Conservation (phyloP, 2,797 vertebrate genomes). For the Champsocephalus esox region DNA sequence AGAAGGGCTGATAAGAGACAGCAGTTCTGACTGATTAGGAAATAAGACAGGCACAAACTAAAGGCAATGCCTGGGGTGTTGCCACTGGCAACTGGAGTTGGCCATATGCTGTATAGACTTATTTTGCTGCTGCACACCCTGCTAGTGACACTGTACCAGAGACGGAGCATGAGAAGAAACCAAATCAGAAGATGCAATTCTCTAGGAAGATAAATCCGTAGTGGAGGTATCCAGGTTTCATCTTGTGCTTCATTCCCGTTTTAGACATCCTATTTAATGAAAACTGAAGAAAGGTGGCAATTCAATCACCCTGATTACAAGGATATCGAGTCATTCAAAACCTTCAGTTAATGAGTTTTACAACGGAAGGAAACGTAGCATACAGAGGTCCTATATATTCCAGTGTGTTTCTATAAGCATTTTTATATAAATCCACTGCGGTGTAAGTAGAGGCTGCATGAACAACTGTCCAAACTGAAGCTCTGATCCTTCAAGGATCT, state of each 20-base stretch:
- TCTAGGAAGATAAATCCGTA: slow-evolving; percentile 14
- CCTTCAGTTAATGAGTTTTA: slow-evolving; percentile 51
- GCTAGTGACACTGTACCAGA: slow-evolving; percentile 65
- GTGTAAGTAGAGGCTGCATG: slow-evolving; percentile 12
- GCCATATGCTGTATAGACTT: slow-evolving; percentile 75
- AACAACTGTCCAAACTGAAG: slow-evolving; percentile 42
- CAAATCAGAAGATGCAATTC: slow-evolving; percentile 48
- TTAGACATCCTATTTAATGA: slow-evolving; percentile 73
- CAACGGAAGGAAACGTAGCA: slow-evolving; percentile 26
- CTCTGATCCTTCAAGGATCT: slow-evolving; percentile 59
- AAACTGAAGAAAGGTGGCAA: slow-evolving; percentile 69
- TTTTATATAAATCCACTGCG: slow-evolving; percentile 5
- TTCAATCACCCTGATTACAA: slow-evolving; percentile 77
- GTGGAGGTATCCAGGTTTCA: slow-evolving; percentile 56
- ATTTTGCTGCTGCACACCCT: slow-evolving; percentile 65
- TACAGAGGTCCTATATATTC: slow-evolving; percentile 3
- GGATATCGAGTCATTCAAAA: slow-evolving; percentile 70
- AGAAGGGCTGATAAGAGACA: slow-evolving; percentile 59
- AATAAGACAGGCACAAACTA: slow-evolving; percentile 69
- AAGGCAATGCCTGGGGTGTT: slow-evolving; percentile 77
- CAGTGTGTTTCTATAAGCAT: slow-evolving; percentile 23
- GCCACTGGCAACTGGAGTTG: slow-evolving; percentile 76
- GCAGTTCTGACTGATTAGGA: slow-evolving; percentile 65
- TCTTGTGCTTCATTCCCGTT: slow-evolving; percentile 63
- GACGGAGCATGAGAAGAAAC: slow-evolving; percentile 49